Evolutionary conservation across 2,888 invertebrate species (phyloP).

Genomic region (Coenonympha glycerion): DNA sequence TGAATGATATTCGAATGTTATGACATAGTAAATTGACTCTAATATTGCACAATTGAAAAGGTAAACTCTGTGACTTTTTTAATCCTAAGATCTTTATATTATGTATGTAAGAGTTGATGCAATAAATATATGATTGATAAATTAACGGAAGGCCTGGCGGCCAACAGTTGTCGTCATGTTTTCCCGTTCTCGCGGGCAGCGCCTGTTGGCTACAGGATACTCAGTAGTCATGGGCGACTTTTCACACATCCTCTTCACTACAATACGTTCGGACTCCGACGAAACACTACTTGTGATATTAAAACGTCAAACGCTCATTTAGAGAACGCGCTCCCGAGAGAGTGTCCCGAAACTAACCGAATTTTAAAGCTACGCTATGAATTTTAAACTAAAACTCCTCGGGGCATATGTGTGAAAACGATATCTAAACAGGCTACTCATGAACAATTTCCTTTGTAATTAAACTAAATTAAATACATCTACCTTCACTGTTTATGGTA

Average conservation of each 20-base stretch:
- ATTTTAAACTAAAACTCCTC: slow-evolving; percentile 67
- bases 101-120: too few relatives aligned
- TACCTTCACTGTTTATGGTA: not conserved
- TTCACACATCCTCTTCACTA: slow-evolving; percentile 20
- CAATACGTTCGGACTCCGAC: slow-evolving; percentile 1
- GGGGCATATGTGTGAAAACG: slow-evolving; percentile 45
- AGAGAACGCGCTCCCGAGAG: slow-evolving; percentile 42
- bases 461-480: not conserved
- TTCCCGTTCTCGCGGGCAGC: too few relatives aligned
- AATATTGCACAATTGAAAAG: too few relatives aligned
- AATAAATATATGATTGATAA: too few relatives aligned
- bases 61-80: too few relatives aligned
- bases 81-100: too few relatives aligned
- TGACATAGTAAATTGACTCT: too few relatives aligned
- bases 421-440: slow-evolving; percentile 2
- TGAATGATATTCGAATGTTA: too few relatives aligned
- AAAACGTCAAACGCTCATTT: slow-evolving; percentile 52
- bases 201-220: not conserved
- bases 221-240: slow-evolving; percentile 4
- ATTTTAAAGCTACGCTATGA: slow-evolving; percentile 63
- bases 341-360: slow-evolving; percentile 56
- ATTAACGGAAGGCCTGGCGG: too few relatives aligned
- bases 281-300: slow-evolving; percentile 27
- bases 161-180: too few relatives aligned
- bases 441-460: not conserved